These are phyloP conservation scores for Paramisgurnus dabryanus DNA, from an alignment of 2,113 vertebrate species.

Conservation along the genomic window DNA sequence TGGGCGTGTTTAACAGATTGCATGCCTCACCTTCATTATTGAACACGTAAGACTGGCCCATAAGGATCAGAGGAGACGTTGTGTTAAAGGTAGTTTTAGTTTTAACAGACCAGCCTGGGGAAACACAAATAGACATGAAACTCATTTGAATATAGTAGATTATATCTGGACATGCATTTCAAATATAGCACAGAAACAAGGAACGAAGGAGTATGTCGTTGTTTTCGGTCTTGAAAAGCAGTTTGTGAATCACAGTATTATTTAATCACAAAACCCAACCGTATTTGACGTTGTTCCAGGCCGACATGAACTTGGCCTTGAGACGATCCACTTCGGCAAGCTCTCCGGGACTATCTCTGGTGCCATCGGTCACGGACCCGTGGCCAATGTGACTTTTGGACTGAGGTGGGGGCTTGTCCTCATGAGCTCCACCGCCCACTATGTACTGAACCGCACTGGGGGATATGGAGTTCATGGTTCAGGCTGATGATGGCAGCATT, in stretches of 20 bases:
- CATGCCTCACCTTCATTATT: constrained; percentile 78
- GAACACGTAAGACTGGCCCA: constrained; percentile 81
- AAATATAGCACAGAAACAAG: background rate
- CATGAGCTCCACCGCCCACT: constrained; percentile 70
- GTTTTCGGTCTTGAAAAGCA: background rate
- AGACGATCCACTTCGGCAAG: constrained; percentile 88
- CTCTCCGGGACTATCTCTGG: constrained; percentile 64
- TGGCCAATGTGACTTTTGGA: constrained; percentile 64
- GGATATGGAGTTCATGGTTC: constrained; percentile 85
- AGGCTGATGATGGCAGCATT: constrained; percentile 44
- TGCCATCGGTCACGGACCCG: constrained; percentile 49
- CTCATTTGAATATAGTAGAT: background rate
- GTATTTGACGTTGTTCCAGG: constrained; percentile 93
- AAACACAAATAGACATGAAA: background rate
- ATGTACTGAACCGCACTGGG: constrained; percentile 81
- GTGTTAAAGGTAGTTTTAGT: constrained; percentile 87
- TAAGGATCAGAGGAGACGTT: constrained; percentile 77
- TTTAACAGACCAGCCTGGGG: constrained; percentile 88
- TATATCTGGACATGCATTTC: background rate
- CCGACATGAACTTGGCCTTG: constrained; percentile 85
- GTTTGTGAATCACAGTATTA: background rate
- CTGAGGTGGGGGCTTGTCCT: constrained; percentile 64
- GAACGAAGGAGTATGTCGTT: constrained; percentile 1
- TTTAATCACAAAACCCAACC: constrained; percentile 68
- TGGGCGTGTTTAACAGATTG: background rate